Evolutionary conservation across 2,888 invertebrate species (phyloP), one percentile per base, ranked within the genome.

Genomic region (Drosophila trichaetosa): DNA sequence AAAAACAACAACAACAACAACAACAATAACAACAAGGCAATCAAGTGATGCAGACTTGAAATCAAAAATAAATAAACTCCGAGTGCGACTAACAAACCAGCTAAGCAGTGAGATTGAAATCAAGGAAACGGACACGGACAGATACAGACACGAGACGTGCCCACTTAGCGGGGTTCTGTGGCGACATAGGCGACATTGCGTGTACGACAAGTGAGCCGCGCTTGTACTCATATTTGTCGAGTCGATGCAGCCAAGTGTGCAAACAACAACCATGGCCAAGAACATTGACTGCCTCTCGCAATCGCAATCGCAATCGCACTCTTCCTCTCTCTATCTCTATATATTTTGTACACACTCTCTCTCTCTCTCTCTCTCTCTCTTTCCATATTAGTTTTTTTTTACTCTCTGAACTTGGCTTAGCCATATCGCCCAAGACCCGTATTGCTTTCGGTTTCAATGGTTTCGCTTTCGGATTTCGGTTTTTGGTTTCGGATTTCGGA

Each of bases 241-340:
- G 49, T 66, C 65, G 67, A 76, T 73, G 68, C 87, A 85, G 74
- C 77, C 90, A 77, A 84, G 69, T 88, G 83, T 76, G 89, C 87
- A 83, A 90, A 72, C 74, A 89, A 64, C 82, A 77, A 70, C 90
- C 86, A 87, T 87, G 87, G 90, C 86, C 86, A 90, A 87, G 90
- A 87, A 87, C 90, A 82, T 76, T 72, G 60, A 67, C 73, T 59
- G 54, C 16, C 67, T 63, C 38, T 46, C 46, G 46, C 46, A 46
- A 38, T 38, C 7, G 18, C 16, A 36, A 46, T 21, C 21, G 21
- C 46, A 21, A 21, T n/a, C 59, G 58, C 33, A 33, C 29, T 57
- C 49, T 58, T 61, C n/a, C 57, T 59, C 61, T 33, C 48, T 24
- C 33, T 13, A 31, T n/a, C 16, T 21, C 21, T 16, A n/a, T 6